Evolutionary conservation across 2,888 invertebrate genomes (phyloP), one percentile per base, ranked within the genome.

Genomic region (Cerastoderma edule): DNA sequence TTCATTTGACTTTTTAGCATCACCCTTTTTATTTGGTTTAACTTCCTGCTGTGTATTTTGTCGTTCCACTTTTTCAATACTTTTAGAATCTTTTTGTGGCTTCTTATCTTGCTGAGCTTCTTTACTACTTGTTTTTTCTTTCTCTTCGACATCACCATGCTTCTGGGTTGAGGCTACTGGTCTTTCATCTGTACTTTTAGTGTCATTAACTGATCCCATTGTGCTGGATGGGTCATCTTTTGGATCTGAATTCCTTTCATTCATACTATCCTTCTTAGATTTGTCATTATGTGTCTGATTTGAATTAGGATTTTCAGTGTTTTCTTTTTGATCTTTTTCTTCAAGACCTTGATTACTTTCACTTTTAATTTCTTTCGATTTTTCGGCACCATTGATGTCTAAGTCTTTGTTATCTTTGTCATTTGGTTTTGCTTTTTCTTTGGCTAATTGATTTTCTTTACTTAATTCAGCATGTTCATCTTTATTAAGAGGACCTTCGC

Each of bases 1-100:
- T 44, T 53, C 60, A n/a, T 35, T 30, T 39, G 57, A 27, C 46
- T 54, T 28, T 24, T 69, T 57, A 13, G 67, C 13, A 1, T 35
- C 27, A 1, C 10, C n/a, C 35, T 67, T 32, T 19, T 67, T 53
- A 8, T 22, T 54, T 32, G 46, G 24, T 22, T 13, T 39, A 53
- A 24, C 22, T 39, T 35, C 28, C 48, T 10, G 39, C 13, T 60
- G 60, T 27, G n/a, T 60, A 22, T 60, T n/a, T 50, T 50, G n/a
- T 2, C 27, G 3, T 50, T 50, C 8, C 27, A 10, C 22, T 2
- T n/a, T 24, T 60, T 35, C 39, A 39, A 22, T 35, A 0, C 24
- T 39, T 22, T 0, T 16, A 35, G 6, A 19, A 27, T 28, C 13
- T 8, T 35, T 22, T 2, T 13, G 4, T 56, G 5, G 10, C 4